Evolutionary conservation across 2,888 invertebrate genomes (phyloP).

Genomic region (Nymphalis c-album): DNA sequence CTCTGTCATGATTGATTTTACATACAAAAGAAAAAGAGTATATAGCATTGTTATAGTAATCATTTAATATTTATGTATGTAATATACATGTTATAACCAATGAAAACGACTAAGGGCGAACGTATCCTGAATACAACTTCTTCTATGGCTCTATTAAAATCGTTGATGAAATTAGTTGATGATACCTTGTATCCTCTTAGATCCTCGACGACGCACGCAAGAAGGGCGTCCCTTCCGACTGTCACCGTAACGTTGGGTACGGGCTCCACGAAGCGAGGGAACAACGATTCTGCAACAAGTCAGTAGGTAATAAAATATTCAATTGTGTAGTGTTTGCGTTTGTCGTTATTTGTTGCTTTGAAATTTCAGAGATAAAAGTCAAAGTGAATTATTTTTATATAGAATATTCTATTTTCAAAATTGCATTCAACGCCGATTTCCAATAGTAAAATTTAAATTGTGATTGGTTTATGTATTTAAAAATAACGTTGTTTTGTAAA

Average conservation of each 20-base stretch:
- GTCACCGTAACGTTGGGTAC: conserved; percentile 95
- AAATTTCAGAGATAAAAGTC: conserved; percentile 26
- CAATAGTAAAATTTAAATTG: not conserved
- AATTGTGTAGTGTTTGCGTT: conserved; percentile 28
- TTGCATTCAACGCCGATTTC: not conserved
- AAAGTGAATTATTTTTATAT: conserved; percentile 7
- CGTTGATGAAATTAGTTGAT: conserved; percentile 18
- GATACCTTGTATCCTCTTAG: conserved; percentile 91
- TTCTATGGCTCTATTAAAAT: not conserved
- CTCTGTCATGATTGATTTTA: too few relatives aligned
- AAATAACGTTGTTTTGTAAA: conserved; percentile 9
- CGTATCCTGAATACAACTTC: not conserved
- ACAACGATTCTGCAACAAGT: conserved; percentile 71
- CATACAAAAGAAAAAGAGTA: too few relatives aligned
- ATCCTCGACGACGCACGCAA: conserved; percentile 95
- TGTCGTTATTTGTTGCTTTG: conserved; percentile 29
- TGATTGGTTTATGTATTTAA: conserved; percentile 8
- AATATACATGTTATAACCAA: not conserved
- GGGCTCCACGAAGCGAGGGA: conserved; percentile 93
- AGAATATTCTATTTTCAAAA: conserved; percentile 1
- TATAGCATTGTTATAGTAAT: too few relatives aligned
- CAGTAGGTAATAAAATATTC: conserved; percentile 31
- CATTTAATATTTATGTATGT: too few relatives aligned
- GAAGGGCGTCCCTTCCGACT: conserved; percentile 91
- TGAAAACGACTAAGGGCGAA: not conserved